Conservation (phyloP, 2,888 invertebrate species). For the Cerastis leucographa region DNA sequence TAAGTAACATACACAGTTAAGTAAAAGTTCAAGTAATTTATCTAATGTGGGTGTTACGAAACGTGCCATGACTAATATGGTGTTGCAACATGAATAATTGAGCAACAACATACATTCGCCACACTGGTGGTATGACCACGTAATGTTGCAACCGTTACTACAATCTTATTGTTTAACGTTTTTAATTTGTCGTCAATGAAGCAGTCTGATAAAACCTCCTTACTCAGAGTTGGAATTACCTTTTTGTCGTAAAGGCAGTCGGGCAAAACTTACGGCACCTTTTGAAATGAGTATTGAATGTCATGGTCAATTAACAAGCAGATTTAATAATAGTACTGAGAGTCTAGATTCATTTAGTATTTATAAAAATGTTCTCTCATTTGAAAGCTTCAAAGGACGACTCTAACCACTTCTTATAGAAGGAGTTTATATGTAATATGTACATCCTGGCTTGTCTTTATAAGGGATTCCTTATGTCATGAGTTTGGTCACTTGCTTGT, state of each 20-base stretch:
- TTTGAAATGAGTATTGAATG: slow-evolving; percentile 46
- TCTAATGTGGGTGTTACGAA: slow-evolving; percentile 21
- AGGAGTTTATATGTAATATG: neutral
- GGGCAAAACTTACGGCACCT: slow-evolving; percentile 52
- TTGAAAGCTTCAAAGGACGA: neutral
- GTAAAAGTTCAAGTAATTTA: slow-evolving; percentile 14
- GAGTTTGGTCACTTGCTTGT: neutral
- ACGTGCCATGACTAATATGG: slow-evolving; percentile 7
- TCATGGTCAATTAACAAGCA: slow-evolving; percentile 49
- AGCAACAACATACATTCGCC: slow-evolving; percentile 44
- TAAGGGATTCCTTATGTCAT: neutral
- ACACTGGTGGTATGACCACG: slow-evolving; percentile 29
- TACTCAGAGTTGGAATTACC: slow-evolving; percentile 20
- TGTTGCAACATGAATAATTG: slow-evolving; percentile 36
- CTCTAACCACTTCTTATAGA: neutral
- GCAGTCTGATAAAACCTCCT: slow-evolving; percentile 34
- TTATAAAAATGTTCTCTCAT: neutral
- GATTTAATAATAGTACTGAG: slow-evolving; percentile 15
- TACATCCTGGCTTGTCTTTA: neutral
- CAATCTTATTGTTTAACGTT: slow-evolving; percentile 42
- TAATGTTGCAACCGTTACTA: slow-evolving; percentile 21
- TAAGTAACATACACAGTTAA: neutral
- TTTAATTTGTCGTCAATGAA: slow-evolving; percentile 38
- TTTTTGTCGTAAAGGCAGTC: slow-evolving; percentile 46
- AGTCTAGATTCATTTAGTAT: neutral